Evolutionary conservation across 2,797 vertebrate genomes (phyloP), one percentile per base, ranked within the genome.

Genomic region (Crenichthys baileyi): DNA sequence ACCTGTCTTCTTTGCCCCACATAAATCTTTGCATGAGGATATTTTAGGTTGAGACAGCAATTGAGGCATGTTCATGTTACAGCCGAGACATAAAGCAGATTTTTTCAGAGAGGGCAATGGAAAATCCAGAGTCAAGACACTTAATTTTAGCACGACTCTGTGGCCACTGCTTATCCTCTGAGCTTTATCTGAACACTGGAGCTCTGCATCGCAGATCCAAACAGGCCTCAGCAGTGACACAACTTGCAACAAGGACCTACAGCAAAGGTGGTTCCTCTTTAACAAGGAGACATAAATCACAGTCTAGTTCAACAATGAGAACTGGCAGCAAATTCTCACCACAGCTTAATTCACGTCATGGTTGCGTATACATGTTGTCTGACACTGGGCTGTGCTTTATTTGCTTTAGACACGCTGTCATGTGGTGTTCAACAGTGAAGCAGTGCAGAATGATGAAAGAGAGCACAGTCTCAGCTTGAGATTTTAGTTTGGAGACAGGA

Each of bases 71-170:
- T 78, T 76, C 74, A 6, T 72, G 61, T 79, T 77, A 36, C 55
- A 48, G 29, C 3, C 60, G 0, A 39, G 61, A 39, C 61, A 63
- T 71, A 75, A 81, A 88, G 82, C 87, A 85, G 78, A 72, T 74
- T 26, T 39, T 31, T 31, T 56, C 78, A 55, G 71, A 53, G 55
- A 39, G 2, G 55, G 75, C 73, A 76, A 80, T n/a, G 83, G 88
- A 88, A 91, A 87, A 78, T 29, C 50, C 46, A 79, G 74, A 74
- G 77, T 46, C 55, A 31, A 31, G 2, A 80, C 39, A 60, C 70
- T 75, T 86, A 4, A 63, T 16, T 39, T 36, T 81, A 68, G 84
- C 88, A 83, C 77, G 87, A 88, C 83, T 82, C 8, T 8, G 65
- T 86, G 81, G 79, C 50, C 63, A 39, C 22, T 4, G 50, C 71